A percentile compares a stretch with the other conserved stretches of the same genome.
Conservation (phyloP, 1,140 invertebrate species). For the Stegodyphus dumicola region DNA sequence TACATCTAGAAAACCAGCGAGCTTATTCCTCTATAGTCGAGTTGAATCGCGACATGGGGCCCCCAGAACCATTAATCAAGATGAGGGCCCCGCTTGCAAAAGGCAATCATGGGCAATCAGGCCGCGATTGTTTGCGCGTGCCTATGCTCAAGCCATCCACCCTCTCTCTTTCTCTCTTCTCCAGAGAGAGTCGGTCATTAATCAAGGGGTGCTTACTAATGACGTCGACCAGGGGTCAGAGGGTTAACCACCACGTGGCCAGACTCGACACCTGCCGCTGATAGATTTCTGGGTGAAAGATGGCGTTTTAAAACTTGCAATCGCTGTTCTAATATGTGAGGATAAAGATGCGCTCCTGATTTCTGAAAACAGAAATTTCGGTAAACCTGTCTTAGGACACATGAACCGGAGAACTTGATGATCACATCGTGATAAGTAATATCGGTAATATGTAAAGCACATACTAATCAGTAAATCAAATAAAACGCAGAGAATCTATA, state of each 20-base stretch:
- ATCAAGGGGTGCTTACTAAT: slow-evolving; percentile 53
- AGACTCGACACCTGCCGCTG: slow-evolving; percentile 50
- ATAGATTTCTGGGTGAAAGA: slow-evolving; percentile 34
- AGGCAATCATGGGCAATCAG: slow-evolving; percentile 43
- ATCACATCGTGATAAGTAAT: too few species aligned
- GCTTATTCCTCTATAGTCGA: background rate
- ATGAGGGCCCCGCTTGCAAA: background rate
- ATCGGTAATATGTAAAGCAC: too few species aligned
- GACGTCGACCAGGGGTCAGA: slow-evolving; percentile 33
- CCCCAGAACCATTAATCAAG: slow-evolving; percentile 38
- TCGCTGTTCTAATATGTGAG: too few species aligned
- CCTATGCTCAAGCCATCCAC: background rate
- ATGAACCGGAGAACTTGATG: too few species aligned
- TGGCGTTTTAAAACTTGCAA: slow-evolving; percentile 47
- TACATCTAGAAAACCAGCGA: too few species aligned
- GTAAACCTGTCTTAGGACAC: too few species aligned
- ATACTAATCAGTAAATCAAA: too few species aligned
- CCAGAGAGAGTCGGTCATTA: slow-evolving; percentile 14
- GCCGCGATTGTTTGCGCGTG: slow-evolving; percentile 53
- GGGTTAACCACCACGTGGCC: slow-evolving; percentile 49
- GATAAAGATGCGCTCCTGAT: too few species aligned
- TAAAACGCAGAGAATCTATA: too few species aligned
- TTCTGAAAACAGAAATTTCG: too few species aligned
- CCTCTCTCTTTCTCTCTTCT: background rate
- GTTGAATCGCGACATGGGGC: background rate